Evolutionary conservation across 1,140 invertebrate species (phyloP).

Genomic region (Dufourea novaeangliae): DNA sequence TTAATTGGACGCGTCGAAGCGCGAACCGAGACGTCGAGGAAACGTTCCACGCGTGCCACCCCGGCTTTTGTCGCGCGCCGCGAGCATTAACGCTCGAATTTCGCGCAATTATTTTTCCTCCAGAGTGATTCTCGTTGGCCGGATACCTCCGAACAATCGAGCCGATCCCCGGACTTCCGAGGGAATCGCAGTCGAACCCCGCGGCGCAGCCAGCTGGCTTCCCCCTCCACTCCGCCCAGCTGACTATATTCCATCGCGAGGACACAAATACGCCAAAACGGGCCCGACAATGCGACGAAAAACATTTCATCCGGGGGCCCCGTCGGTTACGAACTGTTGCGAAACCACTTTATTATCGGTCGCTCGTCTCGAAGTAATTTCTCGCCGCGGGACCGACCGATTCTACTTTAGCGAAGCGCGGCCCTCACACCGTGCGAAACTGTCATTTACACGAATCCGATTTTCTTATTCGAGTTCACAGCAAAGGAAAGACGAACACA

Average conservation of each 20-base stretch:
- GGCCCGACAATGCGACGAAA: constrained; percentile 53
- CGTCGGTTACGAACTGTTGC: constrained; percentile 57
- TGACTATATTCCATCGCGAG: constrained; percentile 53
- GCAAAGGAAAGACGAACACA: not conserved
- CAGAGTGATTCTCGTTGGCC: constrained; percentile 74
- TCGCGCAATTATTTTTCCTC: constrained; percentile 78
- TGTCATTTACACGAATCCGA: not conserved
- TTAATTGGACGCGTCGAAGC: constrained; percentile 61
- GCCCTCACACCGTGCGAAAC: not conserved
- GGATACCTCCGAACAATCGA: constrained; percentile 76
- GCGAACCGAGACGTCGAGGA: not conserved
- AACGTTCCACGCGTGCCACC: constrained; percentile 40
- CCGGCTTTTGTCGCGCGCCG: constrained; percentile 7
- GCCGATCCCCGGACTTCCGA: constrained; percentile 8
- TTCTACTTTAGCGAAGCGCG: not conserved
- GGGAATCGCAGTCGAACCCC: constrained; percentile 36
- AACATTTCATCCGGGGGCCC: constrained; percentile 64
- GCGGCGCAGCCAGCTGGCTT: constrained; percentile 66
- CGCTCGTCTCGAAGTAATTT: constrained; percentile 42
- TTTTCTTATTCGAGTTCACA: not conserved
- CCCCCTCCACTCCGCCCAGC: no score
- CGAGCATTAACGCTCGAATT: constrained; percentile 41
- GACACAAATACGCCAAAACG: constrained; percentile 57
- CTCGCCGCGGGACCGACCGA: not conserved
- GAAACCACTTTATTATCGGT: constrained; percentile 75